phyloP scores from a whole-genome alignment of 2,888 invertebrate genomes.

The Sminthurides aquaticus region DNA sequence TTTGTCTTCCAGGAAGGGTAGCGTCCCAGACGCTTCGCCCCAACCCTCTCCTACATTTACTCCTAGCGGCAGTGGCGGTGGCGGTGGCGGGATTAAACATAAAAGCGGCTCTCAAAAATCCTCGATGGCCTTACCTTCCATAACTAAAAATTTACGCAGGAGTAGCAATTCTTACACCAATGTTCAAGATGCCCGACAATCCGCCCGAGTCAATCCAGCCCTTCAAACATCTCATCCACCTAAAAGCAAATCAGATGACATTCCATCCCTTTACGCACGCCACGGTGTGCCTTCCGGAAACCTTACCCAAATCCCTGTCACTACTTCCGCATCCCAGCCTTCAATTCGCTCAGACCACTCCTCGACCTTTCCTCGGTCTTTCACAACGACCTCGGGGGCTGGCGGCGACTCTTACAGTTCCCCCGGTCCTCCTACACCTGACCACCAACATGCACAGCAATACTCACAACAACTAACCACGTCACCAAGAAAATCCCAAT shows the following conservation, averaged over 20 bases:
- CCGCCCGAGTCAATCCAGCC: not conserved
- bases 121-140: not conserved
- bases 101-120: not conserved
- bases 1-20: not conserved
- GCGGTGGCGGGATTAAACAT: not conserved
- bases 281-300: not conserved
- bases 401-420: not conserved
- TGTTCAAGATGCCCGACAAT: slow-evolving; percentile 1
- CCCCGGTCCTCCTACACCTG: not conserved
- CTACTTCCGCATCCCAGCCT: not conserved
- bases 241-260: slow-evolving; percentile 3
- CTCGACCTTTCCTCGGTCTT: not conserved
- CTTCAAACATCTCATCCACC: not conserved
- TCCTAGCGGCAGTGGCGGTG: no score
- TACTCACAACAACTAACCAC: not conserved
- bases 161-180: slow-evolving; percentile 1
- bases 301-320: not conserved
- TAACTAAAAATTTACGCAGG: not conserved
- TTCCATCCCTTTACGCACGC: not conserved
- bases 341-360: not conserved
- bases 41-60: not conserved
- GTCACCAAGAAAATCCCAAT: not conserved
- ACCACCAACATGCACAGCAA: not conserved
- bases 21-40: not conserved
- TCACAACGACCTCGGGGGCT: not conserved